Percentiles rank a stretch among this genome's conserved stretches.
phyloP scores from a whole-genome alignment of 1,140 invertebrate species.

The Eumaeus atala region DNA sequence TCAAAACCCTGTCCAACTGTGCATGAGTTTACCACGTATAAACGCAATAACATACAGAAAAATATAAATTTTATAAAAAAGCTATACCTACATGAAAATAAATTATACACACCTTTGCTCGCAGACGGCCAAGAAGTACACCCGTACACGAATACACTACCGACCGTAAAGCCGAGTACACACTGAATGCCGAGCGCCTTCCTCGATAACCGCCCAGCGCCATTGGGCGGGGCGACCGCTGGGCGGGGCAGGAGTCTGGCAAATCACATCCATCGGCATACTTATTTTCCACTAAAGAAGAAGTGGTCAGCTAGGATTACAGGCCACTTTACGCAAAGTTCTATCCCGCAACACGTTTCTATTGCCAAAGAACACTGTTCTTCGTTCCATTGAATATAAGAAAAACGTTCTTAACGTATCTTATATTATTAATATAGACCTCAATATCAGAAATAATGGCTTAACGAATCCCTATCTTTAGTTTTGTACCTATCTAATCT shows the following conservation, averaged over 20 bases:
- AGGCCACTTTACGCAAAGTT: too few relatives aligned
- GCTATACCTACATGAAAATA: neutral
- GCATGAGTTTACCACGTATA: too few relatives aligned
- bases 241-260: conserved; percentile 42
- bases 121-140: neutral
- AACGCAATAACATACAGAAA: too few relatives aligned
- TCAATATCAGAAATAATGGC: too few relatives aligned
- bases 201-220: conserved; percentile 41
- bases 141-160: conserved; percentile 16
- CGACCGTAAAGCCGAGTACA: conserved; percentile 23
- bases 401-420: too few relatives aligned
- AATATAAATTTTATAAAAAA: neutral
- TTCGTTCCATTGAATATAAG: too few relatives aligned
- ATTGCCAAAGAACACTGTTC: too few relatives aligned
- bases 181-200: conserved; percentile 35
- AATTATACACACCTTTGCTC: neutral
- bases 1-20: too few relatives aligned
- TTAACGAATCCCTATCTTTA: too few relatives aligned
- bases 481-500: too few relatives aligned
- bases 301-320: conserved; percentile 46
- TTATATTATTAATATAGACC: too few relatives aligned
- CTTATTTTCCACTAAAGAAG: conserved; percentile 53
- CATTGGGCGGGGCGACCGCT: conserved; percentile 49
- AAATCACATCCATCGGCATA: conserved; percentile 47
- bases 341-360: too few relatives aligned